Base-by-base conservation (phyloP, 1,140 invertebrate species). In the Cotesia vestalis region DNA sequence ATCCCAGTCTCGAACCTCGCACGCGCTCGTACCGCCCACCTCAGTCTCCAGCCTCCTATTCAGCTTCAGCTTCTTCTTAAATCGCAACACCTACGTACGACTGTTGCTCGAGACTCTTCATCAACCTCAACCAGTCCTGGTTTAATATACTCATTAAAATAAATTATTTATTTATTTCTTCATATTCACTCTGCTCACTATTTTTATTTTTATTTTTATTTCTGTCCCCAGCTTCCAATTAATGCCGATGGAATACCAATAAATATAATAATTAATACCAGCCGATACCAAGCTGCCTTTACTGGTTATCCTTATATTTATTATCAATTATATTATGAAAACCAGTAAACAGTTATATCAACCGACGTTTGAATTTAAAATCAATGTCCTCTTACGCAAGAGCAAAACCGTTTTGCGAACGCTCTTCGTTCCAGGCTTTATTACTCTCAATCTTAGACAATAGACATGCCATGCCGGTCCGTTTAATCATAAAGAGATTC, bases 391-490 rank as follows among this genome's bases (percentile, higher is more conserved):
- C n/a, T 62, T 34, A 36, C 40, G 40, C 40, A 59, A 27, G 27
- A 55, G 68, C 51, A 55, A 34, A 3, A 62, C 40, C 52, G 20
- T 69, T 72, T 64, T 61, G 57, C 72, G 74, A 75, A 75, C 71
- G 74, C 74, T 71, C 51, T 73, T 71, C 69, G 63, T 61, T 75
- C 51, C 5, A 40, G 46, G 55, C 71, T 63, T 75, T 62, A 75
- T 75, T 75, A 69, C 62, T 73, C 51, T 66, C 70, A 75, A 75
- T 75, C 66, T 66, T 69, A 55, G 6, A 69, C n/a, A 52, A 63
- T 68, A 51, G 53, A 36, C 36, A 69, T 46, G 46, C 53, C 67
- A 66, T 35, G 38, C 40, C 59, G 57, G 40, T 27, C 46, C 4
- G 63, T 74, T 71, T 52, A 74, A 69, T 67, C 68, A 71, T 66